These are phyloP conservation scores for Pyrocephalus nanus DNA, from an alignment of 2,797 vertebrate species.

Conservation along the genomic window DNA sequence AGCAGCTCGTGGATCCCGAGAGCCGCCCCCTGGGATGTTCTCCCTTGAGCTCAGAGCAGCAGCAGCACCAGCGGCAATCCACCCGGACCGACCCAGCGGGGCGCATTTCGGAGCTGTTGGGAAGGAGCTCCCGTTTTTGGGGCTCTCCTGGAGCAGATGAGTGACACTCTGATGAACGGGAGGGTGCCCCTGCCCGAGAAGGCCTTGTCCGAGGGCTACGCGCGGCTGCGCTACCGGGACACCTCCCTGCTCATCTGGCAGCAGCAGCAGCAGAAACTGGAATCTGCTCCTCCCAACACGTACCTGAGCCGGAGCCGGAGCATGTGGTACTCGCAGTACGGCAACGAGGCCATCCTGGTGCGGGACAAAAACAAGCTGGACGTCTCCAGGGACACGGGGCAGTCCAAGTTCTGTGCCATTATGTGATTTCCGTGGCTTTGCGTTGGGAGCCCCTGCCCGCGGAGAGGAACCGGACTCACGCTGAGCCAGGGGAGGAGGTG, in stretches of 20 bases:
- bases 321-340: constrained; percentile 86
- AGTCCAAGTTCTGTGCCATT: constrained; percentile 76
- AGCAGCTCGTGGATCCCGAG: accelerated
- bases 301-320: constrained; percentile 91
- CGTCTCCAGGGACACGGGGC: constrained; percentile 73
- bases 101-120: accelerated
- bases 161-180: constrained; percentile 65
- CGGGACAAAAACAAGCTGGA: constrained; percentile 75
- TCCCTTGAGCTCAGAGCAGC: background rate
- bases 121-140: background rate
- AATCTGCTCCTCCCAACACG: constrained; percentile 75
- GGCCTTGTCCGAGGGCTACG: constrained; percentile 76
- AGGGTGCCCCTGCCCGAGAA: constrained; percentile 76
- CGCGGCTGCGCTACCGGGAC: constrained; percentile 84
- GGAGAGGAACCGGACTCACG: background rate
- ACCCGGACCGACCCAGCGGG: accelerated
- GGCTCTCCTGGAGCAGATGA: background rate
- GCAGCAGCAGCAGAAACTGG: constrained; percentile 87
- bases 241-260: constrained; percentile 91
- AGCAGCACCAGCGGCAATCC: background rate
- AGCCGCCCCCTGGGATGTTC: background rate
- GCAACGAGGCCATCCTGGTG: constrained; percentile 81
- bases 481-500: background rate
- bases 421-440: constrained; percentile 56
- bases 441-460: accelerated